Evolutionary conservation across 1,140 invertebrate species (phyloP).

Genomic region (Ruditapes philippinarum): DNA sequence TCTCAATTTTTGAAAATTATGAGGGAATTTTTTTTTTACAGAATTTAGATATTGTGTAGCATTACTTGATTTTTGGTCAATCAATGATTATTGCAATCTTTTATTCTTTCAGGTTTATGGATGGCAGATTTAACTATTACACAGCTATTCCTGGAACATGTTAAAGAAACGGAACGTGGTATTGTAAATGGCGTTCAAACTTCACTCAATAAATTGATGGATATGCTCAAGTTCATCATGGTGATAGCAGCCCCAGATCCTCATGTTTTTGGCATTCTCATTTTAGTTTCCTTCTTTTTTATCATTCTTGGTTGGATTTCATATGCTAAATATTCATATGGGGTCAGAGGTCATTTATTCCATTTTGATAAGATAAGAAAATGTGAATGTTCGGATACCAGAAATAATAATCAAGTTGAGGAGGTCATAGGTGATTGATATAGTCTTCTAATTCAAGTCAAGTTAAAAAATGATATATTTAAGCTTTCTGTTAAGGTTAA

Average conservation of each 20-base stretch:
- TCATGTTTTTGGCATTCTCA: slow-evolving; percentile 86
- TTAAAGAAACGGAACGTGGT: slow-evolving; percentile 88
- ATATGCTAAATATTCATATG: slow-evolving; percentile 72
- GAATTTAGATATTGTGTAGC: too few species aligned
- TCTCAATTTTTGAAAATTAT: too few species aligned
- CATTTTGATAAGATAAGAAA: slow-evolving; percentile 61
- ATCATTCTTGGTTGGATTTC: slow-evolving; percentile 83
- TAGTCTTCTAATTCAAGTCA: too few species aligned
- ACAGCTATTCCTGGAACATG: slow-evolving; percentile 89
- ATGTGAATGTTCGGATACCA: background rate
- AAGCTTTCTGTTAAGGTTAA: too few species aligned
- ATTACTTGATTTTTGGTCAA: slow-evolving; percentile 75
- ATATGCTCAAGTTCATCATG: slow-evolving; percentile 88
- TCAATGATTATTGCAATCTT: slow-evolving; percentile 88
- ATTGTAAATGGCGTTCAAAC: slow-evolving; percentile 89
- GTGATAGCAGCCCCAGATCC: slow-evolving; percentile 87
- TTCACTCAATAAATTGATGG: slow-evolving; percentile 88
- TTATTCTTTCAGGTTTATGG: slow-evolving; percentile 86
- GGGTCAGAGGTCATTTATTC: slow-evolving; percentile 71
- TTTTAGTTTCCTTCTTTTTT: slow-evolving; percentile 87
- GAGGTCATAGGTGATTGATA: too few species aligned
- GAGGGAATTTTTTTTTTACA: too few species aligned
- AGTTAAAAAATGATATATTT: too few species aligned
- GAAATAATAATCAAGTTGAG: background rate
- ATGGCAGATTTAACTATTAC: slow-evolving; percentile 89